These are phyloP conservation scores for Taenaris catops DNA, from an alignment of 2,888 invertebrate genomes.

Conservation along the genomic window DNA sequence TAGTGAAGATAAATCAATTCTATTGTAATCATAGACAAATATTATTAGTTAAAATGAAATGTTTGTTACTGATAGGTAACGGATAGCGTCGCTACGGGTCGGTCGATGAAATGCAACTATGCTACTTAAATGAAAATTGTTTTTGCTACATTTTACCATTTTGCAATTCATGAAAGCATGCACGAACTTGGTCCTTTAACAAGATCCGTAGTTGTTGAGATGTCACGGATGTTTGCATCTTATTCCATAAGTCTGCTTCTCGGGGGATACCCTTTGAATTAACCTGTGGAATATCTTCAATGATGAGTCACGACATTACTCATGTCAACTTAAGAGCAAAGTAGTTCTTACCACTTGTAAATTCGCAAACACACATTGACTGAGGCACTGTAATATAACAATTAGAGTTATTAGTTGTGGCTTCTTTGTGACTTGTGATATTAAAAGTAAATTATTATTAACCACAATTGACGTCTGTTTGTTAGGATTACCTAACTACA, in stretches of 20 bases:
- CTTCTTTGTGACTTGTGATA: neutral
- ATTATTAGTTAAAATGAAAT: no score
- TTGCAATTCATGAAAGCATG: slow-evolving; percentile 66
- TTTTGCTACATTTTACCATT: slow-evolving; percentile 53
- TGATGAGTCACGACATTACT: neutral
- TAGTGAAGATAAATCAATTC: no score
- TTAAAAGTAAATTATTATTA: no score
- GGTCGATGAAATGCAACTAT: no score
- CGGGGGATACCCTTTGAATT: slow-evolving; percentile 66
- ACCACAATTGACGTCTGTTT: no score
- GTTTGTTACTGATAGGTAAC: no score
- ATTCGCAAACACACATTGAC: slow-evolving; percentile 73
- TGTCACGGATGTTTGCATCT: slow-evolving; percentile 53
- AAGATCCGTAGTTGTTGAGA: slow-evolving; percentile 62
- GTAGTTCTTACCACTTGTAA: slow-evolving; percentile 63
- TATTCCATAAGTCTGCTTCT: slow-evolving; percentile 61
- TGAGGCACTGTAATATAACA: slow-evolving; percentile 61
- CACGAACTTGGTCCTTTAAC: slow-evolving; percentile 55
- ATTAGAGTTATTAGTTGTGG: neutral
- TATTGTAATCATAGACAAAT: no score
- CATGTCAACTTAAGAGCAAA: slow-evolving; percentile 7
- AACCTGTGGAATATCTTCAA: slow-evolving; percentile 39
- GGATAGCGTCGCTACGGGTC: no score
- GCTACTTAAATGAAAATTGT: no score
- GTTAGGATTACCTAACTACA: no score